These are phyloP conservation scores for Lethenteron reissneri DNA, from an alignment of 2,113 vertebrate genomes.

Conservation along the genomic window DNA sequence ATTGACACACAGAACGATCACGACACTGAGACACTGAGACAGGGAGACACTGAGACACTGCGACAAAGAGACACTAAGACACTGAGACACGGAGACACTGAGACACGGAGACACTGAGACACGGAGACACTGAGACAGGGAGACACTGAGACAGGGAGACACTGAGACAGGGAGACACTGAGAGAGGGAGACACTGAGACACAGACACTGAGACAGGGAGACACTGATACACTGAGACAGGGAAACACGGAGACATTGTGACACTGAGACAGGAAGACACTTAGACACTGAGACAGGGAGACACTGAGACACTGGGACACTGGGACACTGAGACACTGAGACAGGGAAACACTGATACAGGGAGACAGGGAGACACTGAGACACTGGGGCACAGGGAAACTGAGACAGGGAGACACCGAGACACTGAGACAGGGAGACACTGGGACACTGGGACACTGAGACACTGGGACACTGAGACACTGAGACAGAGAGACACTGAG, in stretches of 20 bases:
- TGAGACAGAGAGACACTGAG: not conserved
- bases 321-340: not conserved
- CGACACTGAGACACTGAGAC: not conserved
- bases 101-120: not conserved
- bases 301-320: not conserved
- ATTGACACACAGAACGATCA: no score
- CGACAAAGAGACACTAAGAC: not conserved
- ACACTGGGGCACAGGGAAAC: not conserved
- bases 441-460: not conserved
- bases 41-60: constrained; percentile 1
- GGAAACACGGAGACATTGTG: not conserved
- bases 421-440: not conserved
- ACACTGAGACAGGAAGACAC: not conserved
- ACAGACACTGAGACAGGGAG: not conserved
- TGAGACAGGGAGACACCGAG: not conserved
- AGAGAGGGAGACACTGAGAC: not conserved
- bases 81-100: not conserved
- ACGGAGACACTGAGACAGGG: not conserved
- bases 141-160: not conserved
- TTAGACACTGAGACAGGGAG: not conserved
- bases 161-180: not conserved
- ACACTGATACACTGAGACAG: not conserved
- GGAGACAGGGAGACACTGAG: not conserved
- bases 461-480: not conserved
- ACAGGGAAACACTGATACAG: not conserved